Evolutionary conservation across 2,113 vertebrate species (phyloP).

Genomic region (Sus scrofa): T2T-Sscrofa CM000812.6:122132501-122133000

Average conservation of each 20-base stretch:
- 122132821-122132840: background rate
- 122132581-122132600: rapidly evolving
- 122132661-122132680: background rate
- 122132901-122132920: background rate
- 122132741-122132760: background rate
- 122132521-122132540: background rate
- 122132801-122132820: rapidly evolving
- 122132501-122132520: background rate
- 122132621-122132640: background rate
- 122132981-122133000: background rate
- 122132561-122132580: background rate
- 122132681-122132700: rapidly evolving
- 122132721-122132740: background rate
- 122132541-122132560: rapidly evolving
- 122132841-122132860: background rate
- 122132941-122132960: background rate
- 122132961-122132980: background rate
- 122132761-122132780: background rate
- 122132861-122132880: background rate
- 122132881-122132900: background rate
- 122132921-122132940: background rate
- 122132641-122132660: background rate
- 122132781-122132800: background rate
- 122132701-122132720: background rate
- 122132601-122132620: background rate